A percentile compares a stretch with the other conserved stretches of the same genome.
phyloP scores from a whole-genome alignment of 2,888 invertebrate species.

The Furcula furcula region DNA sequence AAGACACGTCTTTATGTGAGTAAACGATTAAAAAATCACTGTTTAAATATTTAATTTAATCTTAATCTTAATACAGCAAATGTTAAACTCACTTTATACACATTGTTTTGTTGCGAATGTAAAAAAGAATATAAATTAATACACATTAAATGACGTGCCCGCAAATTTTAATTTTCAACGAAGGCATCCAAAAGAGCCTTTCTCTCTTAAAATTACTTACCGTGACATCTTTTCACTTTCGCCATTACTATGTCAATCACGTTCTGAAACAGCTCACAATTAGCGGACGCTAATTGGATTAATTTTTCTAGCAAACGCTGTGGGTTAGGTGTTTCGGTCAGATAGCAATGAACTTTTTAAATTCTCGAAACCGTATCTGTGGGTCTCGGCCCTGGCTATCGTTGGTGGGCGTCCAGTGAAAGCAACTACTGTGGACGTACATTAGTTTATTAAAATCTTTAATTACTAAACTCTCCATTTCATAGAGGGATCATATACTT shows the following conservation, averaged over 20 bases:
- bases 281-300: slow-evolving; percentile 60
- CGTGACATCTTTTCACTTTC: slow-evolving; percentile 76
- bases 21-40: too few species aligned
- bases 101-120: slow-evolving; percentile 19
- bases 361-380: slow-evolving; percentile 34
- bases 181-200: slow-evolving; percentile 55
- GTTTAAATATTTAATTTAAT: too few species aligned
- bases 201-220: slow-evolving; percentile 69
- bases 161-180: slow-evolving; percentile 32
- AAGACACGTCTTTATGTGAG: too few species aligned
- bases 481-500: slow-evolving; percentile 30
- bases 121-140: too few species aligned
- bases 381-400: slow-evolving; percentile 23
- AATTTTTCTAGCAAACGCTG: slow-evolving; percentile 37
- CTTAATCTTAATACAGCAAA: too few species aligned
- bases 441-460: slow-evolving; percentile 51
- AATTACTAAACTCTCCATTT: slow-evolving; percentile 54
- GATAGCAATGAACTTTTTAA: slow-evolving; percentile 28
- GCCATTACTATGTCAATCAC: slow-evolving; percentile 67
- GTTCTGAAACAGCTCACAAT: slow-evolving; percentile 64
- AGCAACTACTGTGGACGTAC: slow-evolving; percentile 48
- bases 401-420: slow-evolving; percentile 64
- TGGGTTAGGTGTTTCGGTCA: slow-evolving; percentile 26
- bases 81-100: not conserved
- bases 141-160: slow-evolving; percentile 24